Evolutionary conservation across 2,797 vertebrate genomes (phyloP), one percentile per base, ranked within the genome.

Genomic region (Silurus aristotelis): DNA sequence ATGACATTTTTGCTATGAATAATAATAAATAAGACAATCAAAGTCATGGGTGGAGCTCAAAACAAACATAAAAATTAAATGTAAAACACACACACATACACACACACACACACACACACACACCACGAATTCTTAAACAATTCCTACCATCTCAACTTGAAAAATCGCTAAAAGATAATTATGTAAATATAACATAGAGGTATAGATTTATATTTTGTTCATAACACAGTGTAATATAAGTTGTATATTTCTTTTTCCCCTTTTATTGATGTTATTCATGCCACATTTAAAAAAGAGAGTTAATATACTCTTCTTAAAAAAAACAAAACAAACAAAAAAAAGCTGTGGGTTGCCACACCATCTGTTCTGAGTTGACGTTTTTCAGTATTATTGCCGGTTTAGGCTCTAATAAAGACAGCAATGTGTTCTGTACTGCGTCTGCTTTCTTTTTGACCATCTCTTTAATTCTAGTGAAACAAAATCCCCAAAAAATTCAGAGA

Each of bases 181-280:
- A 97, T 99, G 98, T 99, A 99, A 98, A 99, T 99, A 99, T 99
- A 99, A 99, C 97, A 99, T 99, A 99, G 98, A 99, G 96, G 97
- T 98, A 99, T 99, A 99, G 97, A 99, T 99, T 99, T 99, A 97
- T 99, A 99, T 99, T 99, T 99, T 99, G 98, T 99, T 99, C 98
- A 99, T 99, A 99, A 99, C 97, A 98, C 97, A 98, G 97, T 99
- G 98, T 99, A 99, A 99, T 99, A 99, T 99, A 99, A 99, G 98
- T 99, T 99, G 98, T 99, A 99, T 98, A 99, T 99, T 99, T 99
- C 97, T 96, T 97, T 96, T 99, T 98, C 97, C 97, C 98, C 96
- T 98, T 98, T 99, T 98, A 97, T 97, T 97, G 97, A 98, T 99
- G 97, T 96, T 98, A 97, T 98, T 96, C 97, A 99, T 97, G 96